Base-by-base conservation (phyloP, 2,113 vertebrate genomes). In the Rousettus leschenaultii region DNA sequence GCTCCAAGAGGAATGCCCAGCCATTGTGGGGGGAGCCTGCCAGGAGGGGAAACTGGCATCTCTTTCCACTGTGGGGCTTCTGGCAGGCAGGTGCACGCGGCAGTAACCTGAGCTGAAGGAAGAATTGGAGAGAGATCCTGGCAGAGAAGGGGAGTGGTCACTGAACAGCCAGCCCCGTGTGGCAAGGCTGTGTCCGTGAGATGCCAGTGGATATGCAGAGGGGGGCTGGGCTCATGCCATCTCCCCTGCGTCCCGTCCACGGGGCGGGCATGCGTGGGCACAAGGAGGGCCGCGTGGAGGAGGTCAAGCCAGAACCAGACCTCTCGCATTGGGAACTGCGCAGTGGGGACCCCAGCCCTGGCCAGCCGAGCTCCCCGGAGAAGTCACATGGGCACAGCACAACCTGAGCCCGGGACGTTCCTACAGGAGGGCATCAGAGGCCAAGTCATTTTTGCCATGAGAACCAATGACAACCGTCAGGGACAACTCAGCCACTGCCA, bases 171-270 rank as follows among this genome's bases (percentile, higher is more conserved):
- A n/a, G 12, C 24, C 53, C 51, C 45, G 19, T 18, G 0, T 7
- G 22, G 13, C 55, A 2, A 30, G 4, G 45, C 14, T 2, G 4
- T 51, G 0, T 19, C 6, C 8, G 0, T 21, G 38, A 10, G 26
- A 7, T 8, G 13, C 6, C 24, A 40, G 4, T 26, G 26, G 38
- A 3, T 14, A 1, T 59, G 30, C 40, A 78, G 89, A 5, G 22
- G 55, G 55, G 66, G 16, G 51, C 59, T 30, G 63, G 45, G 30
- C 63, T 28, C 11, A 6, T 15, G 2, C 33, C 19, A 28, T 33
- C 22, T 59, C 59, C 40, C 65, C 8, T 43, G 61, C 2, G 1
- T 65, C 12, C 77, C 33, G 21, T 16, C 55, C 35, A 22, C 3
- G 40, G 33, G 6, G 6, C 4, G 33, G 6, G 6, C 4, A 0